Base-by-base conservation (phyloP, 1,140 invertebrate genomes). In the Mycetomoellerius zeteki region DNA sequence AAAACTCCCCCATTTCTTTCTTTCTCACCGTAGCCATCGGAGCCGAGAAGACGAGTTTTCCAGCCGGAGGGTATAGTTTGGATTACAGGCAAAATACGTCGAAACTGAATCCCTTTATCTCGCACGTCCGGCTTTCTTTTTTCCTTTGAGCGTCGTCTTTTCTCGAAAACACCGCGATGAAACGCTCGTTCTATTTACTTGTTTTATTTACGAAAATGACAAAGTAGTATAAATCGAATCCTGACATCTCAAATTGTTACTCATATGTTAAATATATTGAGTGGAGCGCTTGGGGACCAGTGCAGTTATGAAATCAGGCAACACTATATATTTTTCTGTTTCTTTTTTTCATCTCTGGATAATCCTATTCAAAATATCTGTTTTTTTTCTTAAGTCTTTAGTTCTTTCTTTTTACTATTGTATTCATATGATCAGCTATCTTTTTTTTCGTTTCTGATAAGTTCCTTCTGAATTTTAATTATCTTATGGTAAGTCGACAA, bases 81-180 rank as follows among this genome's bases (percentile, higher is more conserved):
- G 92, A 94, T 94, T 93, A 94, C 92, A 93, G 92, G 92, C 93
- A 93, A 94, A 94, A 94, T 94, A 93, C 92, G 91, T 91, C 86
- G 89, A 91, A 92, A 91, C 91, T 80, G 89, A 93, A 94, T 93
- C 92, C 90, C 91, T 93, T 94, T 88, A 93, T 94, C 90, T 93
- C 73, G 90, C 92, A 93, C 93, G 88, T 87, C 90, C 62, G 77
- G 75, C n/a, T 82, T 86, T 65, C 24, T n/a, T n/a, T n/a, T 21
- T 3, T 54, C 27, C 50, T 72, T 88, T 58, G 24, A 60, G 52
- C 24, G 24, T 76, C n/a, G 33, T 58, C 27, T 33, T 19, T 19
- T 43, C 56, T 16, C 24, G 52, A 33, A 33, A 60, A 33, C 33
- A 33, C 54, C 7, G 27, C 30, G 16, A 16, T 58, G 27, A 30